phyloP scores from a whole-genome alignment of 2,797 vertebrate genomes.

The Gymnoscopelus braueri region DNA sequence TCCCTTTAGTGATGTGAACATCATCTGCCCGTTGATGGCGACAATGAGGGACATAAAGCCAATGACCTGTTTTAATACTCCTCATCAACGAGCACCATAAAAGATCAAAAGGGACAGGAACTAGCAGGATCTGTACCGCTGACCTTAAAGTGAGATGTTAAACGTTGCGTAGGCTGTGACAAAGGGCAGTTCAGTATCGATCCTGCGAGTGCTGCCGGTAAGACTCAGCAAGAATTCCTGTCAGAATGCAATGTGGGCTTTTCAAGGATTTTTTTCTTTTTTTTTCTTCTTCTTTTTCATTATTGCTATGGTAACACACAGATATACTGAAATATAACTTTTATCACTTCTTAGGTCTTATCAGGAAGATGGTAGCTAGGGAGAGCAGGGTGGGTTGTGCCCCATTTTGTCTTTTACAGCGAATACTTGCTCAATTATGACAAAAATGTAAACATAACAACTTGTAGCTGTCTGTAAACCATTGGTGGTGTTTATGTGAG shows the following conservation, averaged over 20 bases:
- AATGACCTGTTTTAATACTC: slow-evolving; percentile 63
- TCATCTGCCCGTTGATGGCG: slow-evolving; percentile 61
- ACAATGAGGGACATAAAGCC: slow-evolving; percentile 54
- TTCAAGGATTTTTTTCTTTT: not conserved
- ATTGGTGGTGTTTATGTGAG: too few species aligned
- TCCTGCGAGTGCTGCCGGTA: slow-evolving; percentile 21
- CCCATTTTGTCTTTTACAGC: too few species aligned
- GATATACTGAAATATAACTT: too few species aligned
- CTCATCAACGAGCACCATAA: slow-evolving; percentile 59
- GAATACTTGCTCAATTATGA: too few species aligned
- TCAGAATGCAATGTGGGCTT: slow-evolving; percentile 16
- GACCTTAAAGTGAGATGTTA: slow-evolving; percentile 56
- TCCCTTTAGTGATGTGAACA: slow-evolving; percentile 59
- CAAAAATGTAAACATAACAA: too few species aligned
- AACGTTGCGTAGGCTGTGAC: slow-evolving; percentile 51
- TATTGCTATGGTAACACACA: too few species aligned
- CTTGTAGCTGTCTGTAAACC: too few species aligned
- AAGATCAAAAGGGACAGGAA: slow-evolving; percentile 61
- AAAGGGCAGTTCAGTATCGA: slow-evolving; percentile 63
- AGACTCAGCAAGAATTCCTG: slow-evolving; percentile 48
- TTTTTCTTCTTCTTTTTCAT: not conserved
- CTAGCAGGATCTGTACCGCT: slow-evolving; percentile 45
- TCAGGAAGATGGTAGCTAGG: too few species aligned
- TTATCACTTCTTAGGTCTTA: too few species aligned
- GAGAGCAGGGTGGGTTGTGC: too few species aligned